phyloP scores from a whole-genome alignment of 2,113 vertebrate genomes.

The Anolis sagrei region DNA sequence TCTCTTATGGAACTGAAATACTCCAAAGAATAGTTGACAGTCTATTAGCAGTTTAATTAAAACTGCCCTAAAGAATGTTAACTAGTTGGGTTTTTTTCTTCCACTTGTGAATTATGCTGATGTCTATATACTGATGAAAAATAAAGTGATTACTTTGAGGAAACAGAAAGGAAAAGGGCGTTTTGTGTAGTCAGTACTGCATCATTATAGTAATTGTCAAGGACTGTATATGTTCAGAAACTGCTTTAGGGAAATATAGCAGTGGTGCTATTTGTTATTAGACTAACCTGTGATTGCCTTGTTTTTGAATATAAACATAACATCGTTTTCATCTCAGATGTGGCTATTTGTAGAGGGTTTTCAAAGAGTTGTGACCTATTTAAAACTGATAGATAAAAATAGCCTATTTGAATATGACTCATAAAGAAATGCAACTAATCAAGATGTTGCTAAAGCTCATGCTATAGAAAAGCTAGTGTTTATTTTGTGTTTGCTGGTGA shows the following conservation, averaged over 20 bases:
- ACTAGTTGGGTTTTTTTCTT: neutral
- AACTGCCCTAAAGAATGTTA: conserved; percentile 48
- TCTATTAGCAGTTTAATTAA: conserved; percentile 61
- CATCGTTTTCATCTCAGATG: neutral
- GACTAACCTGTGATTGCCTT: neutral
- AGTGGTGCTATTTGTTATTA: neutral
- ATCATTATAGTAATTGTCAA: neutral
- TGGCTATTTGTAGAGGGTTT: neutral
- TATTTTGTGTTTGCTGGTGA: neutral
- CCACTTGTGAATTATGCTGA: neutral
- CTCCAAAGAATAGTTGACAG: conserved; percentile 24
- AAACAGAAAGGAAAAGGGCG: neutral
- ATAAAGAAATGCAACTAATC: neutral
- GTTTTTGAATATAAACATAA: neutral
- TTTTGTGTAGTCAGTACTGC: neutral
- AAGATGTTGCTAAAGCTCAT: neutral
- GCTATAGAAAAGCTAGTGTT: neutral
- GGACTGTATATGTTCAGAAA: neutral
- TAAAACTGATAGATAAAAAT: conserved; percentile 25
- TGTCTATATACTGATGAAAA: neutral
- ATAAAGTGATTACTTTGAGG: neutral
- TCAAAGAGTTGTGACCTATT: conserved; percentile 5
- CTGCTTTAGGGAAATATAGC: neutral
- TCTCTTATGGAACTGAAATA: conserved; percentile 11
- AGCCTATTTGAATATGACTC: neutral